Base-by-base conservation (phyloP, 2,888 invertebrate genomes). In the Brenthis daphne region DNA sequence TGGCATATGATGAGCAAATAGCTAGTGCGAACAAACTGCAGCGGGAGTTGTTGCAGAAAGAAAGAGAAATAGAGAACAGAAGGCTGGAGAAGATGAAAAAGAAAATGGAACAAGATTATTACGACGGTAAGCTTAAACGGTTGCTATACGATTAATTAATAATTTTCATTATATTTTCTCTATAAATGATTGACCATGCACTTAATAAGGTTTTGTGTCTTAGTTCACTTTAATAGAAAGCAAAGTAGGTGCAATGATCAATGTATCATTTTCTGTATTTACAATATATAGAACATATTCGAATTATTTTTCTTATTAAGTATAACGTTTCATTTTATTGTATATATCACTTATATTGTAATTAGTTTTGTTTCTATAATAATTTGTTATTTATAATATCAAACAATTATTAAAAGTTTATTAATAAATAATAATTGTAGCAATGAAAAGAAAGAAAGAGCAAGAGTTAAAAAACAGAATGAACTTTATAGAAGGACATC, bases 41-140 rank as follows among this genome's bases (percentile, higher is more conserved):
- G 76, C 82, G 82, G 51, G 87, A 89, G 53, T 67, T 80, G 3
- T 73, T 91, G 5, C 74, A 79, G 57, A 81, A 80, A 33, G 91
- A 91, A 73, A 85, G 88, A 61, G 88, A 90, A 69, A 82, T 79
- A 66, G 92, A 90, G 73, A 89, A 85, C 66, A 84, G 74, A 65
- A 82, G 81, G 61, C 60, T 90, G 12, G 89, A 90, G 55, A 84
- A 75, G 65, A 86, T 90, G 74, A 87, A 77, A 63, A 83, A 83
- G 77, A 90, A 84, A 72, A 89, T 92, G 88, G 90, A 90, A 69
- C 79, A 85, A 67, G 92, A 92, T 73, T 85, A 91, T 79, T 85
- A 79, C 74, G 84, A 88, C 64, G 88, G 92, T 91, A 77, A 29
- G 29, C 0, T 29, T 29, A 29, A 29, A 29, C 29, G 4, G 29